Percentiles rank a stretch among this genome's conserved stretches.
Conservation (phyloP, 2,888 invertebrate species). For the Parapristionchus giblindavisi region DNA sequence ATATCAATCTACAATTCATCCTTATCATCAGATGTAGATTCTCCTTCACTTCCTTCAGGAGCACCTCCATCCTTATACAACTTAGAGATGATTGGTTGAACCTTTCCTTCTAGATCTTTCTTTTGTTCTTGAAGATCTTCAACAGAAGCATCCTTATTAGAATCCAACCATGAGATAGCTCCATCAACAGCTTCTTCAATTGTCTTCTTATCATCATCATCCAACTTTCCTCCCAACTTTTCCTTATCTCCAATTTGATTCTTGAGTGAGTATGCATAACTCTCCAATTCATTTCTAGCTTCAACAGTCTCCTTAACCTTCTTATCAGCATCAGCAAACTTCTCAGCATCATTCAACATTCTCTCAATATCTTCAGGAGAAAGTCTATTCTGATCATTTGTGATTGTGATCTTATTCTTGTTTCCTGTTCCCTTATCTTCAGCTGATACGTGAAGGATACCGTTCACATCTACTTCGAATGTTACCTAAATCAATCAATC, state of each 20-base stretch:
- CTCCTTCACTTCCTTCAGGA: constrained; percentile 45
- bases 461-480: constrained; percentile 75
- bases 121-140: constrained; percentile 39
- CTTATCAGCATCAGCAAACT: constrained; percentile 98
- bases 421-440: constrained; percentile 99
- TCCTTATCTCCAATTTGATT: constrained; percentile 91
- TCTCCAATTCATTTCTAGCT: constrained; percentile 94
- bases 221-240: constrained; percentile 86
- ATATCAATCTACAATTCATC: constrained; percentile 62
- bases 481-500: constrained; percentile 64
- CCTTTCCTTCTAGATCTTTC: constrained; percentile 87
- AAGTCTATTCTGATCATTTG: constrained; percentile 93
- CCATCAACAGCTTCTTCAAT: constrained; percentile 94
- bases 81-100: constrained; percentile 96
- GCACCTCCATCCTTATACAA: constrained; percentile 78
- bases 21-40: constrained; percentile 60
- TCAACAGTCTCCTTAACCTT: constrained; percentile 79
- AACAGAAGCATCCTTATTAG: constrained; percentile 76
- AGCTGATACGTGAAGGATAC: constrained; percentile 81
- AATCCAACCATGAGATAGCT: constrained; percentile 96
- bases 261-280: constrained; percentile 95
- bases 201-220: constrained; percentile 88
- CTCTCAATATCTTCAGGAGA: constrained; percentile 97
- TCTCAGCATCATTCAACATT: constrained; percentile 99
- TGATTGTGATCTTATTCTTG: constrained; percentile 97